Base-by-base conservation (phyloP, 2,113 vertebrate species). In the Plectropomus leopardus region DNA sequence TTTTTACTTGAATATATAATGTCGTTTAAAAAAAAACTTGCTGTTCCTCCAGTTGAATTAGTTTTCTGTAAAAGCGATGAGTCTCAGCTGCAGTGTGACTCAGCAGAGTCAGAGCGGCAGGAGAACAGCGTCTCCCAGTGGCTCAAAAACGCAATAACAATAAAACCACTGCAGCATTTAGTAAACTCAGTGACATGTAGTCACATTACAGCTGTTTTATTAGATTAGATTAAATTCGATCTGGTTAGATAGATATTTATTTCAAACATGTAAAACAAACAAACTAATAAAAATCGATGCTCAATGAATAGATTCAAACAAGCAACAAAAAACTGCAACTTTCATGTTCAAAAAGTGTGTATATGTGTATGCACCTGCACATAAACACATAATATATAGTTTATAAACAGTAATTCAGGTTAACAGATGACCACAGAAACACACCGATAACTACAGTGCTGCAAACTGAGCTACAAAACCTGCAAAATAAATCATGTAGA, bases 61-160 rank as follows among this genome's bases (percentile, higher is more conserved):
- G 13, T 74, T 70, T 47, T 34, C 13, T 26, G 0, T 23, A 5
- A 65, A 74, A 48, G 42, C 57, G 64, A 65, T 60, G 17, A 30
- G 23, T 16, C 13, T 59, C 40, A 53, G 76, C 81, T 91, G 90
- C 88, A 91, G 83, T 63, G 89, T 94, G 93, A 94, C 90, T 94
- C 91, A 93, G 92, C 92, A 90, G 84, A 15, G 60, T 80, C 4
- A 0, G 24, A 5, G 21, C 8, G 26, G 16, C 50, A 16, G 66
- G 24, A 7, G 2, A 54, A 85, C 73, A 57, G 85, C 28, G 51
- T 86, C 91, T 30, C 80, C 91, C 28, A 7, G 0, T 85, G 91
- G 86, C 30, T 1, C 2, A 10, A 3, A 16, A 15, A 2, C n/a
- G n/a, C 40, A 32, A 40, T 40, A 69, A 40, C 26, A 44, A 24